Percentiles rank a stretch among this genome's conserved stretches.
Conservation (phyloP, 2,888 invertebrate species). For the Hyposoter dolosus region DNA sequence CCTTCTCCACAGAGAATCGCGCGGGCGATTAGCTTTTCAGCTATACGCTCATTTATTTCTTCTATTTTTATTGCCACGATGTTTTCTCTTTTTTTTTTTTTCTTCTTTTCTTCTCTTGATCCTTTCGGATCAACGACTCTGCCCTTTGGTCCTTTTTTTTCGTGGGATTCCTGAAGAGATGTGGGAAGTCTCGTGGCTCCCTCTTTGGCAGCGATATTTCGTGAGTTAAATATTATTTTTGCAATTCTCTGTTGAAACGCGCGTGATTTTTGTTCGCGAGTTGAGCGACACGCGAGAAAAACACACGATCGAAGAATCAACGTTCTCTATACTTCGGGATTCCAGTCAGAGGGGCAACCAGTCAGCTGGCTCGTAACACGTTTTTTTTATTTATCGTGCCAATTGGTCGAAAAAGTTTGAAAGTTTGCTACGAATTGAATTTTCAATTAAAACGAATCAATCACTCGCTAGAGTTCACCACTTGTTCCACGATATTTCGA, state of each 20-base stretch:
- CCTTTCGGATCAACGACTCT: background rate
- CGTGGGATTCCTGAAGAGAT: background rate
- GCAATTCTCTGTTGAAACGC: background rate
- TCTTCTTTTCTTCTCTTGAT: background rate
- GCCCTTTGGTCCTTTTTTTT: background rate
- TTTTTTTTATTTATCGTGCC: background rate
- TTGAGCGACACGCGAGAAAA: conserved; percentile 5
- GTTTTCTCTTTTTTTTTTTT: background rate
- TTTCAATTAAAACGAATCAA: background rate
- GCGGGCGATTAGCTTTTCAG: conserved; percentile 7
- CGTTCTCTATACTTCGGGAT: background rate
- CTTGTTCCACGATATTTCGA: background rate
- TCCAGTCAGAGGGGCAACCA: background rate
- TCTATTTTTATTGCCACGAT: background rate
- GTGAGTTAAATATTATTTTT: background rate
- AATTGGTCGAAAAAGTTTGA: background rate
- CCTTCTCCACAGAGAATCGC: conserved; percentile 4
- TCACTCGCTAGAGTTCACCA: conserved; percentile 9
- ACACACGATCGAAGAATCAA: background rate
- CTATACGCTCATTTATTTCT: background rate
- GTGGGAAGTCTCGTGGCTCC: background rate
- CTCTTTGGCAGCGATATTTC: background rate
- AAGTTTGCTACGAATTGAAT: background rate
- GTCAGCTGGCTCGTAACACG: background rate
- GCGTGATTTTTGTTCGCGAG: background rate